These are phyloP conservation scores for Eupithecia abbreviata DNA, from an alignment of 2,888 invertebrate genomes.

Conservation along the genomic window DNA sequence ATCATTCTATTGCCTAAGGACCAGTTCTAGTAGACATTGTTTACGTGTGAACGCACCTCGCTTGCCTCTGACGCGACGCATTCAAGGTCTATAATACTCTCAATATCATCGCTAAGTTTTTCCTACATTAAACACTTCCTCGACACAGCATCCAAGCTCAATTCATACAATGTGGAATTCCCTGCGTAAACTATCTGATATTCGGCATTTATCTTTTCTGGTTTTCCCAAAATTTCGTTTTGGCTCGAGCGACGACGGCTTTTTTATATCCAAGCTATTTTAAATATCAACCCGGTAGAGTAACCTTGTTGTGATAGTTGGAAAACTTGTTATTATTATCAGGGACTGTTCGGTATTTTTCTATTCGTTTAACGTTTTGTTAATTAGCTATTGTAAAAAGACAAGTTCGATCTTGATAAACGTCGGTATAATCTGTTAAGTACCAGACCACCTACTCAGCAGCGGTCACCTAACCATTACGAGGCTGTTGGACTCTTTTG, in stretches of 20 bases:
- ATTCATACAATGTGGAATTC: constrained; percentile 51
- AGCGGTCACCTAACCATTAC: constrained; percentile 42
- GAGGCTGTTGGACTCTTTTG: constrained; percentile 54
- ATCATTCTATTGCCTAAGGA: constrained; percentile 59
- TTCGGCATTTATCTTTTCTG: constrained; percentile 54
- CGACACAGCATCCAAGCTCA: constrained; percentile 16
- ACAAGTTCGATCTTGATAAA: background rate
- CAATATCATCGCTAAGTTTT: constrained; percentile 52
- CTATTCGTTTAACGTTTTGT: background rate
- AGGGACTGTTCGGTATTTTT: background rate
- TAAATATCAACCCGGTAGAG: constrained; percentile 63
- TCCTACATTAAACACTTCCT: constrained; percentile 15
- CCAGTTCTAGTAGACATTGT: constrained; percentile 66
- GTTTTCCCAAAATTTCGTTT: constrained; percentile 54
- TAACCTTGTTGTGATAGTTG: constrained; percentile 52
- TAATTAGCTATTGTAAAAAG: background rate
- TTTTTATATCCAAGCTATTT: constrained; percentile 47
- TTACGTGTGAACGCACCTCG: constrained; percentile 66
- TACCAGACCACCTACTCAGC: constrained; percentile 20
- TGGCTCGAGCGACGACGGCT: constrained; percentile 54
- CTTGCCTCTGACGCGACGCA: constrained; percentile 51
- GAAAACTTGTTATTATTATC: constrained; percentile 36
- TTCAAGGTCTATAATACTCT: constrained; percentile 66
- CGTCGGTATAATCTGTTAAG: constrained; percentile 14
- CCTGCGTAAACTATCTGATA: constrained; percentile 60